Conservation (phyloP, 2,113 vertebrate species). For the Athene cunicularia region DNA sequence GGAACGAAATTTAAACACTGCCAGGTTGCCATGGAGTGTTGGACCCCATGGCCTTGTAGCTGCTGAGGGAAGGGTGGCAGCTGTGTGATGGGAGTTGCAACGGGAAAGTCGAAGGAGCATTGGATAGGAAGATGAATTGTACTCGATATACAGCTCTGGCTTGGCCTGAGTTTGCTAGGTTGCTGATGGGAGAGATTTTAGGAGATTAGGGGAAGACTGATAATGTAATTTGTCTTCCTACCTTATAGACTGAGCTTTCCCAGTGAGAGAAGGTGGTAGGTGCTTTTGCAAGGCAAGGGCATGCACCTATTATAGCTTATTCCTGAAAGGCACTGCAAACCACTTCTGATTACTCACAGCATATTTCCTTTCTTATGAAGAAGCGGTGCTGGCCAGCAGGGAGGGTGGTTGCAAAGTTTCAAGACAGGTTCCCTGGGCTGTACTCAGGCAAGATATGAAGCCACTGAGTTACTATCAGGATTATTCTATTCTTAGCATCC, state of each 20-base stretch:
- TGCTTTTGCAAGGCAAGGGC: not conserved
- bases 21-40: not conserved
- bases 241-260: not conserved
- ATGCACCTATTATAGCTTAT: not conserved
- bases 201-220: not conserved
- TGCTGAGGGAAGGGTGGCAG: not conserved
- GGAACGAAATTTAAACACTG: not conserved
- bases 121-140: not conserved
- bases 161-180: not conserved
- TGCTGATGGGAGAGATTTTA: not conserved
- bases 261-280: not conserved
- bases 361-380: not conserved
- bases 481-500: slow-evolving; percentile 51
- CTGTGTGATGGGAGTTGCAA: not conserved
- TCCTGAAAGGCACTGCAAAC: not conserved
- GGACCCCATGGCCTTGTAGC: not conserved
- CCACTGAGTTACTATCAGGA: slow-evolving; percentile 32
- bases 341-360: not conserved
- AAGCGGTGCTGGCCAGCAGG: not conserved
- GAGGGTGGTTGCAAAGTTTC: slow-evolving; percentile 1
- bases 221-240: not conserved
- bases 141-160: not conserved
- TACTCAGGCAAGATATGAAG: slow-evolving; percentile 13
- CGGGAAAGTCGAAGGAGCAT: not conserved
- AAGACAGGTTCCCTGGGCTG: not conserved